Percentiles rank a stretch among this genome's conserved stretches.
These are phyloP conservation scores for Sander vitreus DNA, from an alignment of 2,113 vertebrate genomes.

Conservation along the genomic window DNA sequence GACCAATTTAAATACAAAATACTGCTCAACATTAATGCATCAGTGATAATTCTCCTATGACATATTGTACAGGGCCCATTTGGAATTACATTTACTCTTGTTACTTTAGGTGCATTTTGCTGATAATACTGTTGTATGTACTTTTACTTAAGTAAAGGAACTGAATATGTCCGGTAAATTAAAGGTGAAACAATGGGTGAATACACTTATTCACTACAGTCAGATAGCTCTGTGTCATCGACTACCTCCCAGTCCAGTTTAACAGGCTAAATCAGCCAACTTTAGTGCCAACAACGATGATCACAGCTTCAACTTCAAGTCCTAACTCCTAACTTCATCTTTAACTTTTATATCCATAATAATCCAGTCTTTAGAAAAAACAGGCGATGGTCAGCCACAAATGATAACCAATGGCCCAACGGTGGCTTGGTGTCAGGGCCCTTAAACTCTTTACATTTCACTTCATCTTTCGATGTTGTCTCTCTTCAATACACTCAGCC, in stretches of 20 bases:
- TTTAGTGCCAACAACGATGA: neutral
- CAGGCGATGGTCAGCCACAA: neutral
- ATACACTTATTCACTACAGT: too few species aligned
- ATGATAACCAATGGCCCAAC: neutral
- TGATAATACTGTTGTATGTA: too few species aligned
- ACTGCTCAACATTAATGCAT: too few species aligned
- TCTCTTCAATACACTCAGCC: constrained; percentile 6
- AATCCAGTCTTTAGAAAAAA: neutral
- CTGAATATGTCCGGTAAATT: too few species aligned
- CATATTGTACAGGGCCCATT: too few species aligned
- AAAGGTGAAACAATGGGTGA: too few species aligned
- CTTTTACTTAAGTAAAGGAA: too few species aligned
- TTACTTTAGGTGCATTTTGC: too few species aligned
- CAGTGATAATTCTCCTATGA: too few species aligned
- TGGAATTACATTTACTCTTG: too few species aligned
- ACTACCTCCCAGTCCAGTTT: too few species aligned
- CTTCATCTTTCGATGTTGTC: constrained; percentile 8
- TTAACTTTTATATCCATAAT: neutral
- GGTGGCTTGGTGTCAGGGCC: neutral
- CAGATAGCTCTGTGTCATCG: neutral
- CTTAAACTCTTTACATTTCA: constrained; percentile 20
- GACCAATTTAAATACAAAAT: too few species aligned
- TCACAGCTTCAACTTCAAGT: neutral
- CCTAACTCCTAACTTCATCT: neutral
- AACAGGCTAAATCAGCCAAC: neutral